Conservation (phyloP, 2,888 invertebrate genomes). For the Pammene fasciana region DNA sequence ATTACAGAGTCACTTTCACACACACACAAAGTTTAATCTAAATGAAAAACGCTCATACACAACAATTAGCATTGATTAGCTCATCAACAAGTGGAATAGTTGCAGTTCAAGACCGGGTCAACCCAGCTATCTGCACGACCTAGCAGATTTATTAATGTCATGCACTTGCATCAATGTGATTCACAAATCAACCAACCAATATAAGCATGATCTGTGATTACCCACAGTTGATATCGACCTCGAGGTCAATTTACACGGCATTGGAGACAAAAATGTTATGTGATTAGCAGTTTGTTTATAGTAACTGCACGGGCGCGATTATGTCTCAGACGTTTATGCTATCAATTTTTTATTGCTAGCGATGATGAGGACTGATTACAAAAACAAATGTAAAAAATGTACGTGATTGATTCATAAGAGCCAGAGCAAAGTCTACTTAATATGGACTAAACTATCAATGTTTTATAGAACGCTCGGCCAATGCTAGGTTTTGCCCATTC, state of each 20-base stretch:
- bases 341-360: constrained; percentile 22
- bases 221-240: background rate
- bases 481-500: too few relatives aligned
- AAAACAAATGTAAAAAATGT: constrained; percentile 5
- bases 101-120: constrained; percentile 54
- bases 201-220: background rate
- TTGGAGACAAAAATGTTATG: background rate
- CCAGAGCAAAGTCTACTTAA: background rate
- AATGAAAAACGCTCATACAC: constrained; percentile 5
- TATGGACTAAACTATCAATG: too few relatives aligned
- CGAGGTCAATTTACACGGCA: constrained; percentile 6
- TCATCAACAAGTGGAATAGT: constrained; percentile 39
- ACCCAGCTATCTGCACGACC: constrained; percentile 60
- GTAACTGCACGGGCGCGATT: constrained; percentile 42
- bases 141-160: constrained; percentile 66
- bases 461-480: too few relatives aligned
- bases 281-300: constrained; percentile 51
- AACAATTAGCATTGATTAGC: constrained; percentile 24
- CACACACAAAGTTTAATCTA: background rate
- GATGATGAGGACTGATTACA: constrained; percentile 18
- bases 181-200: background rate
- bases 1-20: too few relatives aligned
- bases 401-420: background rate
- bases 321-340: constrained; percentile 30
- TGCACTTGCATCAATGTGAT: constrained; percentile 46